Base-by-base conservation (phyloP, 2,113 vertebrate genomes). In the Amblyornis subalaris region DNA sequence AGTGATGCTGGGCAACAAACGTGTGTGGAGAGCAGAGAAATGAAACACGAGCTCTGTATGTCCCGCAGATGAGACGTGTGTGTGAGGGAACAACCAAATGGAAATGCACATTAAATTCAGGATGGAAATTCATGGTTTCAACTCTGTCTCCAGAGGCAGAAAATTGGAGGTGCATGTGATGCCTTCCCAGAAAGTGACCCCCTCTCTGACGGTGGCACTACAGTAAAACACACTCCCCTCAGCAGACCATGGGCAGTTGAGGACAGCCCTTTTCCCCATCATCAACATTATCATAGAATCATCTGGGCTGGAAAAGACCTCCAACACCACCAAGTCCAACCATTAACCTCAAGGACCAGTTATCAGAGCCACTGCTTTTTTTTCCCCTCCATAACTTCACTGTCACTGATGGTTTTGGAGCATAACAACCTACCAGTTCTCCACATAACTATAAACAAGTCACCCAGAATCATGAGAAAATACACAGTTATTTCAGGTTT, bases 241-340 rank as follows among this genome's bases (percentile, higher is more conserved):
- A 85, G 60, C 12, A 54, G 65, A 40, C 10, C 1, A 2, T 0
- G 0, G n/a, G 14, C 44, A 55, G 12, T 0, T 60, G 71, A 75
- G 22, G 28, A 69, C 19, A 79, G 42, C 10, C 24, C 16, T 18
- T 38, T 40, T 57, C 23, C 36, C 38, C 25, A 36, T 21, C 47
- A 70, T 22, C 40, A 79, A 13, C 28, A 11, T 18, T 40, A 38
- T 28, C 17, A 58, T 0, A 67, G 16, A 53, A 38, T 25, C 28
- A 29, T 25, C 16, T 31, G 25, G 19, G 12, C 8, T 53, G 20
- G 61, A 67, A 81, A 74, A 81, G n/a, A 42, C 25, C 25, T 42
- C 21, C 47, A 65, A 38, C 53, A 45, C 28, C 45, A 73, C 18
- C 36, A 38, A 74, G 28, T 40, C n/a, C 38, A 69, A 31, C 29